Percentiles rank a stretch among this genome's conserved stretches.
These are phyloP conservation scores for Malurus alboscapulatus DNA, from an alignment of 2,113 vertebrate species.

Conservation along the genomic window DNA sequence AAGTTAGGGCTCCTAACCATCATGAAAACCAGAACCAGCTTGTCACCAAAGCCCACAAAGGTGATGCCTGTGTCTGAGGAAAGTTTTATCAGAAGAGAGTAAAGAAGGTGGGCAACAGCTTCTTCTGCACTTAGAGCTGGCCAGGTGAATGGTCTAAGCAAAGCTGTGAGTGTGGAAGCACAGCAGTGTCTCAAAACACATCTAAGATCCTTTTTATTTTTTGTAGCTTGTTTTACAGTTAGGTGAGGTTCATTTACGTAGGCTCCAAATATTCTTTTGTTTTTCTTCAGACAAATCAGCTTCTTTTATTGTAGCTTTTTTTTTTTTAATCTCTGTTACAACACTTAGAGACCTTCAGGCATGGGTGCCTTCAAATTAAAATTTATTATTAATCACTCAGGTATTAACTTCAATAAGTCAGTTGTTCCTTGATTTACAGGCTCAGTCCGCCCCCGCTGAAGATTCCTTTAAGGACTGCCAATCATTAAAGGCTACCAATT, in stretches of 20 bases:
- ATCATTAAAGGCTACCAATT: conserved; percentile 48
- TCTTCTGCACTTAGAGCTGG: background rate
- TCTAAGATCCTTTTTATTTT: background rate
- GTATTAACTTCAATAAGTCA: conserved; percentile 58
- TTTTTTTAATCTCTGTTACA: conserved; percentile 49
- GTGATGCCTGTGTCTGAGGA: background rate
- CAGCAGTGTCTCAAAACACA: background rate
- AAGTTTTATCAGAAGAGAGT: background rate
- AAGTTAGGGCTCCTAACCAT: background rate
- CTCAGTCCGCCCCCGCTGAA: conserved; percentile 27
- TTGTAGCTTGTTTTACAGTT: background rate
- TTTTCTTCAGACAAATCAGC: conserved; percentile 30
- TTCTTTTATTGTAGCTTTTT: conserved; percentile 24
- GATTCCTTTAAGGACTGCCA: conserved; percentile 56
- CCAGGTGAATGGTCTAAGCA: background rate
- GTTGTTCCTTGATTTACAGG: conserved; percentile 54
- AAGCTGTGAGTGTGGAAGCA: background rate
- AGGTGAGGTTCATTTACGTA: background rate
- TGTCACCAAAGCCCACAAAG: background rate
- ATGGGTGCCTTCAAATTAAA: conserved; percentile 57
- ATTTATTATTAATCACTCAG: conserved; percentile 56
- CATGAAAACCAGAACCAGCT: background rate
- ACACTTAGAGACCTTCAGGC: conserved; percentile 45
- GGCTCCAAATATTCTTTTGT: background rate
- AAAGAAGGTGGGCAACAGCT: background rate